Conservation (phyloP, 1,140 invertebrate species). For the Maniola jurtina region DNA sequence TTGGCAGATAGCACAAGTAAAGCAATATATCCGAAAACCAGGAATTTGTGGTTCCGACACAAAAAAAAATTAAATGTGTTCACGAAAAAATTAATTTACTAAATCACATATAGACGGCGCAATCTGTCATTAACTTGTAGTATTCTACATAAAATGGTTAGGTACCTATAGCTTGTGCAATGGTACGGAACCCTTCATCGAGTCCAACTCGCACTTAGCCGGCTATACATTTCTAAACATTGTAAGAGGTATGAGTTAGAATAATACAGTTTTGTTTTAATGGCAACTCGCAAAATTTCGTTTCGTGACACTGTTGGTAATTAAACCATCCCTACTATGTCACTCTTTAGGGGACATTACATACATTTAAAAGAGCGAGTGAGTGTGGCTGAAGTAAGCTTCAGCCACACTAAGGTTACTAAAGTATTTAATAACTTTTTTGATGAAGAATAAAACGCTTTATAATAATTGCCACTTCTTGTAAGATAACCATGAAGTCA, state of each 20-base stretch:
- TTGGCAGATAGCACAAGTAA: too few relatives aligned
- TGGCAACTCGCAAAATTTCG: slow-evolving; percentile 15
- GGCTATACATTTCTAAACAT: background rate
- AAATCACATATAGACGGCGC: too few relatives aligned
- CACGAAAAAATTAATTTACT: too few relatives aligned
- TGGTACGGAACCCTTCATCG: too few relatives aligned
- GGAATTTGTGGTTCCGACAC: too few relatives aligned
- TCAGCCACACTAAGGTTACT: too few relatives aligned
- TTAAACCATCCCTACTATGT: slow-evolving; percentile 21
- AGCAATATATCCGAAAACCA: too few relatives aligned
- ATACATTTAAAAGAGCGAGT: slow-evolving; percentile 12
- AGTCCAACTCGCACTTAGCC: too few relatives aligned
- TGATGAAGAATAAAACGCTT: slow-evolving; percentile 6
- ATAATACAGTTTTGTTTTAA: slow-evolving; percentile 17
- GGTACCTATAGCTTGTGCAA: too few relatives aligned
- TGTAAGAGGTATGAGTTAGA: background rate
- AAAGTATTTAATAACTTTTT: slow-evolving; percentile 10
- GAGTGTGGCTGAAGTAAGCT: background rate
- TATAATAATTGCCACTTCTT: background rate
- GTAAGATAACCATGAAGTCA: background rate
- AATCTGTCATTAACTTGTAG: too few relatives aligned
- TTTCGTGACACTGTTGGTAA: slow-evolving; percentile 25
- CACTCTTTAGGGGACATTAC: slow-evolving; percentile 11
- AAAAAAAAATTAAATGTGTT: too few relatives aligned
- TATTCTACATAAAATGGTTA: too few relatives aligned